These are phyloP conservation scores for Margarornis squamiger DNA, from an alignment of 2,797 vertebrate species.

Conservation along the genomic window DNA sequence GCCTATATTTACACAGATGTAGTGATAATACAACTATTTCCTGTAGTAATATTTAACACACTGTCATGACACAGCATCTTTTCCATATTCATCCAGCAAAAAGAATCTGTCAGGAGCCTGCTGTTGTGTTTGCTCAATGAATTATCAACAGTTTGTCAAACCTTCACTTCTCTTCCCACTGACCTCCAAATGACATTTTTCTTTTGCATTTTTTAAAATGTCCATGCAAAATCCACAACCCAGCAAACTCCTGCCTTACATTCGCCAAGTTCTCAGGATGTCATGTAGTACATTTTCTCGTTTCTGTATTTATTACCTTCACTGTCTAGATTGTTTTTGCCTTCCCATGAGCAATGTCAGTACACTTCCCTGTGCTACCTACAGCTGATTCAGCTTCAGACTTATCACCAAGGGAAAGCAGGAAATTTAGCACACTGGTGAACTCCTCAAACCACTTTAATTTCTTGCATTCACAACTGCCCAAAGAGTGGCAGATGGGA, in stretches of 20 bases:
- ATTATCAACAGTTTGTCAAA: neutral
- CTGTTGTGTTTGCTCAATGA: neutral
- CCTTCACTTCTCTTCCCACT: neutral
- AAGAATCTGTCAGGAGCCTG: neutral
- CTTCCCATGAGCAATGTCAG: neutral
- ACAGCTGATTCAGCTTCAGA: neutral
- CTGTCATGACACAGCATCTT: neutral
- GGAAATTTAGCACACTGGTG: neutral
- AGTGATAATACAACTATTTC: neutral
- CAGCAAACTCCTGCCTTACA: neutral
- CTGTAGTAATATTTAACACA: neutral
- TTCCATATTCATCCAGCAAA: neutral
- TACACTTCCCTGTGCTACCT: neutral
- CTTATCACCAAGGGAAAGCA: neutral
- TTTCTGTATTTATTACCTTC: neutral
- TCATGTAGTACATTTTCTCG: neutral
- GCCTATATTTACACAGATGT: neutral
- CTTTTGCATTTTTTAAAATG: neutral
- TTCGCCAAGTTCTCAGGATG: neutral
- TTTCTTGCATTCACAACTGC: neutral
- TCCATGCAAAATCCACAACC: neutral
- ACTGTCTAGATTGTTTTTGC: neutral
- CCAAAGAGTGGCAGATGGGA: neutral
- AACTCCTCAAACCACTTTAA: neutral
- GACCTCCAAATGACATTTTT: neutral